Evolutionary conservation across 1,140 invertebrate genomes (phyloP), one percentile per base, ranked within the genome.

Genomic region (Musca domestica): DNA sequence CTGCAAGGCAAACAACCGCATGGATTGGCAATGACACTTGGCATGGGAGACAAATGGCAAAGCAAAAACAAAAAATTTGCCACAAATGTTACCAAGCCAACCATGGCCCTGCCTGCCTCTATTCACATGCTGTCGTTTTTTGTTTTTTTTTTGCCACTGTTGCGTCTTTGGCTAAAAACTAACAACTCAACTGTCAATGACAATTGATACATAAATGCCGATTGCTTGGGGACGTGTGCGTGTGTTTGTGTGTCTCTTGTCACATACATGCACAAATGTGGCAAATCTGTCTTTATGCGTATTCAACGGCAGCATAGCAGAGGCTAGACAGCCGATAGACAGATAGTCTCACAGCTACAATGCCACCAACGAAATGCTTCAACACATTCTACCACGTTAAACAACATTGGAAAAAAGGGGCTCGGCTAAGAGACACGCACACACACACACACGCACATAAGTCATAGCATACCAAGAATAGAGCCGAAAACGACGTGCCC

Each of bases 161-260:
- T 4, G 34, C 34, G 34, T 41, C 5, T 41, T 41, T 41, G 34
- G 34, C 34, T 30, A 30, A 3, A 30, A 30, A 9, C 27, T 41
- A 41, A 25, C 22, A 25, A 9, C 51, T 22, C 52, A 61, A 61
- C 56, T 61, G 56, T 61, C 56, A 61, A 61, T 61, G 56, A 34
- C 56, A 61, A 61, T 61, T 61, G 56, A 61, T 61, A 61, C 56
- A 34, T 61, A 41, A 41, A 12, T 41, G 12, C 34, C 6, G 27
- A 30, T 61, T 61, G 52, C 34, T 61, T 27, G 54, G 15, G 14
- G 25, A 12, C 6, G 56, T 61, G 19, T 41, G n/a, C 19, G 15
- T 61, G 7, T 54, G 19, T 61, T 34, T 61, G 25, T 56, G 7
- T 7, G 4, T 34, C 9, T 6, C 27, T 0, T 61, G 56, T 41